Evolutionary conservation across 1,140 invertebrate species (phyloP), one percentile per base, ranked within the genome.

Genomic region (Mactra quadrangularis): DNA sequence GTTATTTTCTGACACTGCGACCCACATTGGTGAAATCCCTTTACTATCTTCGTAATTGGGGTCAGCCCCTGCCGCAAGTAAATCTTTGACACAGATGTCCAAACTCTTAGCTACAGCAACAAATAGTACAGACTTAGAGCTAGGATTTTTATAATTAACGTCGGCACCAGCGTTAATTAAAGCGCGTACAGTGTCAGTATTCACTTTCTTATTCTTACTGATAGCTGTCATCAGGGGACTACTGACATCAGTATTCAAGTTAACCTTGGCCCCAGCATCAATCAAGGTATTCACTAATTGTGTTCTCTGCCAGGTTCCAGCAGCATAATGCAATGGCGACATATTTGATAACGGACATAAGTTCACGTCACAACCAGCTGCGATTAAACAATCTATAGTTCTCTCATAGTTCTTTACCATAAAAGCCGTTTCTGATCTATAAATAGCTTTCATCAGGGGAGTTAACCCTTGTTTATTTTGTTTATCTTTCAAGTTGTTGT

Each of bases 401-500:
- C 83, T 84, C 31, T 76, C 53, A 62, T 87, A 89, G 1, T 55
- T 66, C 6, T 53, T 66, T 33, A 83, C 55, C 53, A 75, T 84
- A 35, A 85, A 88, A 15, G 72, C 85, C 33, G 66, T 74, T 29
- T 86, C 82, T 55, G 79, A 86, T 27, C 84, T 62, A 27, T 85
- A 86, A 6, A 90, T 50, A 47, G 88, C 89, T 38, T 85, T 83
- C 33, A 88, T 81, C 22, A 89, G 70, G 3, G 89, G 85, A 52
- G 89, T 89, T 27, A 87, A 64, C 9, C 88, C 88, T 35, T 87
- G 84, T 15, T 84, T 87, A 59, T 89, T 88, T 35, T 86, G 83
- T 19, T 59, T 53, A 66, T 89, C 83, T 76, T 85, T 86, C 53
- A 83, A 79, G 19, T 22, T 52, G 1, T 47, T 45, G 45, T 87